phyloP scores from a whole-genome alignment of 2,113 vertebrate species.

The Semicossyphus pulcher region DNA sequence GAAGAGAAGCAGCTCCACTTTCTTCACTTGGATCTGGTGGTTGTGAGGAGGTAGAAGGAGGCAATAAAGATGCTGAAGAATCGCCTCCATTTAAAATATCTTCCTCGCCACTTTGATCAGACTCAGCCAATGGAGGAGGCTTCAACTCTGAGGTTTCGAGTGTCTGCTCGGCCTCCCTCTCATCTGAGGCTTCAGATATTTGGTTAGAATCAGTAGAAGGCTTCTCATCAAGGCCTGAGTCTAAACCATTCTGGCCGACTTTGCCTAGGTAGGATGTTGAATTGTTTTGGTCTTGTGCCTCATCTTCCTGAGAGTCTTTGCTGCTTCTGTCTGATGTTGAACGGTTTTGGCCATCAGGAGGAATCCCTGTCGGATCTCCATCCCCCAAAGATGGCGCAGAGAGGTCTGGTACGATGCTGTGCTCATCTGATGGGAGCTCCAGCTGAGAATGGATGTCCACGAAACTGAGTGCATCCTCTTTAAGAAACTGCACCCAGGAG shows the following conservation, averaged over 20 bases:
- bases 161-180: neutral
- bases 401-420: neutral
- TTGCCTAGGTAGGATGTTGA: no score
- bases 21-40: neutral
- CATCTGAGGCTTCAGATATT: rapidly evolving
- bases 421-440: slow-evolving; percentile 79
- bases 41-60: neutral
- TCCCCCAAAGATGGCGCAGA: neutral
- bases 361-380: neutral
- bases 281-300: neutral
- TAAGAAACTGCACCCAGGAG: slow-evolving; percentile 93
- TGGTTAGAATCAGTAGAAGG: neutral
- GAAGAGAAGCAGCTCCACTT: slow-evolving; percentile 22
- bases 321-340: neutral
- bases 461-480: slow-evolving; percentile 87
- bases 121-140: neutral
- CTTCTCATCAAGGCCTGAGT: neutral
- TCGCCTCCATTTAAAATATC: neutral
- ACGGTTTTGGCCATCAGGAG: neutral
- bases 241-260: neutral
- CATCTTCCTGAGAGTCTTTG: neutral
- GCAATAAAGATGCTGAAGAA: neutral
- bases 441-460: slow-evolving; percentile 85
- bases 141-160: slow-evolving; percentile 1
- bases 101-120: neutral